Conservation (phyloP, 1,140 invertebrate genomes). For the Achatina immaculata region DNA sequence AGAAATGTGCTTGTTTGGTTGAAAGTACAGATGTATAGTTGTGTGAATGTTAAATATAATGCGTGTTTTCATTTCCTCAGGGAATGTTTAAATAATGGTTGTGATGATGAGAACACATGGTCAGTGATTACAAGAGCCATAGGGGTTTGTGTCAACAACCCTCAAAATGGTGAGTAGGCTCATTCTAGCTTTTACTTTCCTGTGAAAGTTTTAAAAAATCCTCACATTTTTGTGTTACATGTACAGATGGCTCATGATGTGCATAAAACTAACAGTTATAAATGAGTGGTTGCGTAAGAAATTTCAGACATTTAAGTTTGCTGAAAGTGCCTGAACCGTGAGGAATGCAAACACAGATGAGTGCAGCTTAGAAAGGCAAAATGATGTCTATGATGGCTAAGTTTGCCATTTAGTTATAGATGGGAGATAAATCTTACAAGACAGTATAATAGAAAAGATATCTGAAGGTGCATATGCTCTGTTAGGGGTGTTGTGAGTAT, state of each 20-base stretch:
- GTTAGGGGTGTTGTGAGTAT: too few species aligned
- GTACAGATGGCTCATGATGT: not conserved
- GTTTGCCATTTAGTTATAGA: too few species aligned
- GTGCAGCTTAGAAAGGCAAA: too few species aligned
- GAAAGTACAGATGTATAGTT: too few species aligned
- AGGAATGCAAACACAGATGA: not conserved
- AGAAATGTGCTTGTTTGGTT: too few species aligned
- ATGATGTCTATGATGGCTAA: too few species aligned
- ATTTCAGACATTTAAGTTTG: not conserved
- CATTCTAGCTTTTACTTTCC: not conserved
- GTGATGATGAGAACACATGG: conserved; percentile 27
- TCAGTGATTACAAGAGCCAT: conserved; percentile 28
- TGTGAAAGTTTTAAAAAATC: not conserved
- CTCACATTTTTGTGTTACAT: not conserved
- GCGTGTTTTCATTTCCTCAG: not conserved
- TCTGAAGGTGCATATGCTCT: too few species aligned
- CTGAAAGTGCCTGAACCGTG: not conserved
- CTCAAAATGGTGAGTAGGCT: conserved; percentile 37
- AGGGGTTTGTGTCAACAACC: conserved; percentile 42
- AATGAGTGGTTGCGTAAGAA: not conserved
- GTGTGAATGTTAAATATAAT: too few species aligned
- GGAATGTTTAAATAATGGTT: not conserved
- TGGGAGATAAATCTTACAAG: too few species aligned
- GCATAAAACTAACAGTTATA: not conserved
- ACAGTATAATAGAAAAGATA: too few species aligned